Conservation (phyloP, 2,113 vertebrate species). For the Albula glossodonta region DNA sequence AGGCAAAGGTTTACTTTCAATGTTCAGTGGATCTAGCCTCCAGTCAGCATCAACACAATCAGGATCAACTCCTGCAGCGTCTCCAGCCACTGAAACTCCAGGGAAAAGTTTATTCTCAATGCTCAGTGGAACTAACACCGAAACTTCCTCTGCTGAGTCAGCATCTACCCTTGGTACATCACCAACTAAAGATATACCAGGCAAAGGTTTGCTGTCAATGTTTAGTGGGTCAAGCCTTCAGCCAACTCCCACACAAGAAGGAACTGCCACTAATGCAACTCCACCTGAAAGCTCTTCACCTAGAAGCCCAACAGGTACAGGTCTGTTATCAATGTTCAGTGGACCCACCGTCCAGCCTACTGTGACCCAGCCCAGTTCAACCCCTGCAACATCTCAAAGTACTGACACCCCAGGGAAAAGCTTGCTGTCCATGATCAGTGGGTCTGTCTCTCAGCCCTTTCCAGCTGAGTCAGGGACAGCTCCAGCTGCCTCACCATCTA, state of each 20-base stretch:
- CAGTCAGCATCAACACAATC: background rate
- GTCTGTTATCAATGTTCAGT: constrained; percentile 4
- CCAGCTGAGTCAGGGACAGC: background rate
- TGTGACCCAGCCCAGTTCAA: background rate
- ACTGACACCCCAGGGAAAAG: constrained; percentile 7
- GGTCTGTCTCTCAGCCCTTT: background rate
- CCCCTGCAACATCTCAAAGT: background rate
- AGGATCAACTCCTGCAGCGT: background rate
- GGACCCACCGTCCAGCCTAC: background rate
- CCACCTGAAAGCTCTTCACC: constrained; percentile 11
- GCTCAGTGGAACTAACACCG: background rate
- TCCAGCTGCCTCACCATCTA: background rate
- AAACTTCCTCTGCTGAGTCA: background rate
- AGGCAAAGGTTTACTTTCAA: constrained; percentile 8
- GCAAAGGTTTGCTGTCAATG: background rate
- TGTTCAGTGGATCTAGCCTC: background rate
- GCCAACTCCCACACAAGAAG: constrained; percentile 5
- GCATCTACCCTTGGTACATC: constrained; percentile 3
- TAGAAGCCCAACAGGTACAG: constrained; percentile 25
- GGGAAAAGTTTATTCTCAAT: constrained; percentile 10
- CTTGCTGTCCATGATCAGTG: background rate
- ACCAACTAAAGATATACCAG: background rate
- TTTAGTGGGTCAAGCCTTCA: constrained; percentile 21
- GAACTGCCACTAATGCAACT: constrained; percentile 15
- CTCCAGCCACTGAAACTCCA: background rate